Evolutionary conservation across 2,888 invertebrate genomes (phyloP).

Genomic region (Antitype chi): DNA sequence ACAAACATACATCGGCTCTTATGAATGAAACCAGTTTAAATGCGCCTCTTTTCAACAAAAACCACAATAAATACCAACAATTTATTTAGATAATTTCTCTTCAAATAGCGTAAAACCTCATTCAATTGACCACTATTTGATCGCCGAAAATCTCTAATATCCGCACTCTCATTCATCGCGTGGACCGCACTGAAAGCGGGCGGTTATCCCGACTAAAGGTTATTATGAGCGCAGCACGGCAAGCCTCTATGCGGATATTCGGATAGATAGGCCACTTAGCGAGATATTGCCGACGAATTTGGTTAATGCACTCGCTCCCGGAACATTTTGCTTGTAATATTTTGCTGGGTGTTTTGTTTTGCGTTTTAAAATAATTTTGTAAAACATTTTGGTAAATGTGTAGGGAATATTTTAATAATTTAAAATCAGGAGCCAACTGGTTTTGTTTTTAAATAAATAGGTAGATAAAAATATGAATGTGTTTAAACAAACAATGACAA

Average conservation of each 20-base stretch:
- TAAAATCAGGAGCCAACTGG: not conserved
- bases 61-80: not conserved
- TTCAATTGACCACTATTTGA: slow-evolving; percentile 31
- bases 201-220: slow-evolving; percentile 64
- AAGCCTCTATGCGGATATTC: slow-evolving; percentile 68
- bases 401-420: not conserved
- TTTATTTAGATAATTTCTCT: not conserved
- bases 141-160: slow-evolving; percentile 42
- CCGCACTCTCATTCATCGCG: slow-evolving; percentile 53
- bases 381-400: slow-evolving; percentile 2
- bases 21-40: not conserved
- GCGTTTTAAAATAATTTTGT: slow-evolving; percentile 7
- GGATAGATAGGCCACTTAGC: slow-evolving; percentile 73
- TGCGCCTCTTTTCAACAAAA: not conserved
- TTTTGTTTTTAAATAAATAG: not conserved
- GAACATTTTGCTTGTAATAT: slow-evolving; percentile 55
- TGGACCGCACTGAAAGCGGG: slow-evolving; percentile 46
- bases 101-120: not conserved
- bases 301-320: slow-evolving; percentile 68
- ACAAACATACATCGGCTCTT: not conserved
- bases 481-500: slow-evolving; percentile 3
- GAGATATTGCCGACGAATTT: slow-evolving; percentile 68
- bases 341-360: slow-evolving; percentile 44
- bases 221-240: slow-evolving; percentile 64
- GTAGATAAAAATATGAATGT: not conserved